Evolutionary conservation across 2,797 vertebrate species (phyloP), one percentile per base, ranked within the genome.

Genomic region (Chelonia mydas): DNA sequence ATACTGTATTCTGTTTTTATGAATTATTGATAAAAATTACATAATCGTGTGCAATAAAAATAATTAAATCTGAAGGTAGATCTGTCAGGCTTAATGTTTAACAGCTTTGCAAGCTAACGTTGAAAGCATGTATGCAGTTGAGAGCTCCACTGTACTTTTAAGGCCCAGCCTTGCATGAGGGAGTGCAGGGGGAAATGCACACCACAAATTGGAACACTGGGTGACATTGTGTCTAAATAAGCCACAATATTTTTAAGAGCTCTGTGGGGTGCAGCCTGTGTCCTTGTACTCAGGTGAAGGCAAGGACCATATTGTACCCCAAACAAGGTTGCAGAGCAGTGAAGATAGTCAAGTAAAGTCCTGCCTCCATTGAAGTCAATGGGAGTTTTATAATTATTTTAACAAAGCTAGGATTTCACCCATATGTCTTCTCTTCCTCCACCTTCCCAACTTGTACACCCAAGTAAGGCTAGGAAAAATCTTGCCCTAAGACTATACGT

Each of bases 21-120:
- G 25, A 93, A 83, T 81, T 80, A 87, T 82, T 93, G 27, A 47
- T 54, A 25, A 33, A 53, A 93, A 89, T 45, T n/a, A 82, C 15
- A 7, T n/a, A 49, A 41, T 78, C 79, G 49, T 17, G 1, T 79
- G 17, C 45, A 93, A 87, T 41, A 37, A 81, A 91, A 95, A 93
- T 21, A 50, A 72, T 79, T 85, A 5, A 55, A 0, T 53, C 72
- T 78, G 33, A 61, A 76, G 72, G 23, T 80, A 80, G 47, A 79
- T 89, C 59, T 74, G 7, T n/a, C 78, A 47, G 7, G 5, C 85
- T 9, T 53, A n/a, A 49, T 89, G 11, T 72, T 74, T 51, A 47
- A 53, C 3, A 2, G 3, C 68, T 87, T 85, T 83, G 55, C 31
- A 25, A 16, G 27, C 15, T 81, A 1, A 0, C 0, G 53, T 92